Conservation (phyloP, 2,888 invertebrate species). For the Hydrotaea cyrtoneurina region DNA sequence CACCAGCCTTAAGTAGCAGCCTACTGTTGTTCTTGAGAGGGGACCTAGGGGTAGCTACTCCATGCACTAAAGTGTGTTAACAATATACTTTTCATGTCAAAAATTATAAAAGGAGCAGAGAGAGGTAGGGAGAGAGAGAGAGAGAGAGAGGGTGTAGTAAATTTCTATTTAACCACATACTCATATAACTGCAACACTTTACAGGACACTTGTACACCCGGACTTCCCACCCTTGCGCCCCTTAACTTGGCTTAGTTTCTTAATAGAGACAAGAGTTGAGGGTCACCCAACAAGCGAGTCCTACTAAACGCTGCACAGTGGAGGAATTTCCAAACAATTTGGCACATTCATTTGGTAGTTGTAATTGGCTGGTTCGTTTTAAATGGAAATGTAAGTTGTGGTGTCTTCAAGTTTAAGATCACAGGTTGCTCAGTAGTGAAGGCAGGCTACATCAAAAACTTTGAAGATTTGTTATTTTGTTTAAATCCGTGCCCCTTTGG, state of each 20-base stretch:
- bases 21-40: not conserved
- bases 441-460: too few relatives aligned
- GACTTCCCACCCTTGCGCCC: not conserved
- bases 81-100: constrained; percentile 15
- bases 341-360: too few relatives aligned
- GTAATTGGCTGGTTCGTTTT: too few relatives aligned
- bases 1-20: not conserved
- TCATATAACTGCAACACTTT: not conserved
- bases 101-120: not conserved
- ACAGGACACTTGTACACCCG: not conserved
- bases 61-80: constrained; percentile 8
- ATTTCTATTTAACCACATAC: constrained; percentile 21
- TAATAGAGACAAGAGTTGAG: not conserved
- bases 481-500: too few relatives aligned
- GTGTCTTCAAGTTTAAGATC: too few relatives aligned
- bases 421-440: too few relatives aligned
- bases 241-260: not conserved
- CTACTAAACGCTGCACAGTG: not conserved
- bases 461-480: too few relatives aligned
- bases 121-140: too few relatives aligned
- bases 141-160: too few relatives aligned
- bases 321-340: not conserved
- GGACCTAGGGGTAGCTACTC: not conserved
- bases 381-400: too few relatives aligned
- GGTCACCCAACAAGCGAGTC: not conserved